Evolutionary conservation across 2,797 vertebrate genomes (phyloP).

Genomic region (Morus bassanus): DNA sequence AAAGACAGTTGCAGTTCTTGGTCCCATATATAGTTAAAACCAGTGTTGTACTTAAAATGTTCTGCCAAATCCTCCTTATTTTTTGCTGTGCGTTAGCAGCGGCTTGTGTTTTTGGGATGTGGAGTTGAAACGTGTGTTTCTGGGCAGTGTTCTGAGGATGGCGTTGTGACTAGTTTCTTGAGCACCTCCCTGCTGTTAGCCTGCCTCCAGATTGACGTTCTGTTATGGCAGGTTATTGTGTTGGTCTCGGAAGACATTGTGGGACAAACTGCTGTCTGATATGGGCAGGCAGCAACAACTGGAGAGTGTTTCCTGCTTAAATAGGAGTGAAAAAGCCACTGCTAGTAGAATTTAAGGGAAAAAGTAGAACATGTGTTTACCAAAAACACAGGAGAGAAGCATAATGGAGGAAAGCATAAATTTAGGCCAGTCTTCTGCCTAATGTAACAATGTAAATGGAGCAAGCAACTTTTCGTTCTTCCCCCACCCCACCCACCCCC

Average conservation of each 20-base stretch:
- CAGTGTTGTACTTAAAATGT: not conserved
- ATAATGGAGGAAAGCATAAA: not conserved
- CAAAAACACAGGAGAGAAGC: not conserved
- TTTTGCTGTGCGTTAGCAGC: not conserved
- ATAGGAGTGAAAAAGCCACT: not conserved
- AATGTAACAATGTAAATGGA: not conserved
- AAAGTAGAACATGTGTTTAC: not conserved
- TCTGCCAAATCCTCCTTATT: not conserved
- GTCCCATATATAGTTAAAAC: not conserved
- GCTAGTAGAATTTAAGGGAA: not conserved
- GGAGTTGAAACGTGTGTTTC: not conserved
- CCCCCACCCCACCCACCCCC: no score
- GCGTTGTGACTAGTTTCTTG: not conserved
- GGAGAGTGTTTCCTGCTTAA: not conserved
- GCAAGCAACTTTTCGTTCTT: not conserved
- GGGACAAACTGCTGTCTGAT: not conserved
- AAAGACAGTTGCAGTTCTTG: not conserved
- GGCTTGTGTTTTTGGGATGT: not conserved
- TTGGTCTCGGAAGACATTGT: not conserved
- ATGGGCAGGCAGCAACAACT: not conserved
- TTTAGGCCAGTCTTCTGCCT: not conserved
- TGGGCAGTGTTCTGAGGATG: not conserved
- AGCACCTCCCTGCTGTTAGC: not conserved
- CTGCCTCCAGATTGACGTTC: not conserved
- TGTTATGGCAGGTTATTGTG: not conserved